Evolutionary conservation across 1,140 invertebrate species (phyloP), one percentile per base, ranked within the genome.

Genomic region (Pseudomyrmex gracilis): DNA sequence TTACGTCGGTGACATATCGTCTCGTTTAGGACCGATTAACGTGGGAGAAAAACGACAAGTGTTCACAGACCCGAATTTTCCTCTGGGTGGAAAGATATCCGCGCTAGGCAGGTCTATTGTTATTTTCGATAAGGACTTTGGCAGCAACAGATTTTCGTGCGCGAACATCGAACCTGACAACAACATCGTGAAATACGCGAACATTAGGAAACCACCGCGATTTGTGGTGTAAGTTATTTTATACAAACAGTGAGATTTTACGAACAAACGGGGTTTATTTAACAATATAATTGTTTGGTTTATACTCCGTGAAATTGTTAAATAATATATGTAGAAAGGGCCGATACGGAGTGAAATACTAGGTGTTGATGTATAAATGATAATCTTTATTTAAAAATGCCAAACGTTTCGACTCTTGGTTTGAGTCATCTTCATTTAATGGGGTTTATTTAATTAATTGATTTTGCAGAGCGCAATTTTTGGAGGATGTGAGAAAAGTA

Each of bases 151-250:
- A 88, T 97, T 97, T 90, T 98, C 98, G 12, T 99, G 98, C 93
- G 98, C 98, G 61, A 99, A 99, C 92, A 98, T 99, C 80, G 96
- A 97, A 89, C 97, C 97, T 1, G 98, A 99, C 92, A 96, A 98
- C 92, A 97, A 98, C 93, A 97, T 98, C 66, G 96, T 98, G 57
- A 98, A 98, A 93, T 98, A 98, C 93, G 97, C 97, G 0, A 98
- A 98, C 90, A 96, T 99, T 20, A 96, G 97, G 90, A 98, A 97
- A 93, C 96, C 97, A 61, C 97, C 98, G 1, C 95, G 97, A 93
- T 99, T 99, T 92, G 97, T 98, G 17, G 95, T 97, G 97, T 98
- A 95, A 96, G 97, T 96, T 47, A 53, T 64, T 64, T 13, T 63
- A 71, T 47, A 66, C 7, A 55, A 71, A 13, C 2, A 66, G 64